phyloP scores from a whole-genome alignment of 2,113 vertebrate species.

The Chionomys nivalis region DNA sequence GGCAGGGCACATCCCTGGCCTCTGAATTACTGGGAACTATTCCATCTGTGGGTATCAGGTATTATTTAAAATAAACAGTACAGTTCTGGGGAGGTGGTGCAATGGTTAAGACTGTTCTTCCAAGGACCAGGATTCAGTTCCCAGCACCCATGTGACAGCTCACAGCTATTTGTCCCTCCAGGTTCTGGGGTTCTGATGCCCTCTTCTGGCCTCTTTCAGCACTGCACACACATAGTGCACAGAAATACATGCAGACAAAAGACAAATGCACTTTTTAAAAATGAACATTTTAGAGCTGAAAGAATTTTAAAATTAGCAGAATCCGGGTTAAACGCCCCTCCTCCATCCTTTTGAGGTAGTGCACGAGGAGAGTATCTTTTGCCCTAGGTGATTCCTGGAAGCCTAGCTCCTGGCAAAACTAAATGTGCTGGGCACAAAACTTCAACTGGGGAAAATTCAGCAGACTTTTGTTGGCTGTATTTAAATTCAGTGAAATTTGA shows the following conservation, averaged over 20 bases:
- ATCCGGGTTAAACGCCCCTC: not conserved
- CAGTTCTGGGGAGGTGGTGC: not conserved
- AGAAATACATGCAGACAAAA: too few relatives aligned
- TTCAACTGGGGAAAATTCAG: not conserved
- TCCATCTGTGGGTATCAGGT: not conserved
- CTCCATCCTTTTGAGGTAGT: not conserved
- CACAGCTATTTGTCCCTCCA: too few relatives aligned
- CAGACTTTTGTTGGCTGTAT: conserved; percentile 11
- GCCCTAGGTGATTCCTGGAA: not conserved
- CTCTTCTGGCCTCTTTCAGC: not conserved
- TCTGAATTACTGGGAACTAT: not conserved
- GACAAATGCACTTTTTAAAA: not conserved
- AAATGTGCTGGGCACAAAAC: not conserved
- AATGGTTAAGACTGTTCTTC: not conserved
- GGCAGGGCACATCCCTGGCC: not conserved
- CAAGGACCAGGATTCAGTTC: not conserved
- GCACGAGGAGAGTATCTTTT: not conserved
- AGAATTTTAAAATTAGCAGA: conserved; percentile 47
- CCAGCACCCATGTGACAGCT: not conserved
- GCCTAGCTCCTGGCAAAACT: not conserved
- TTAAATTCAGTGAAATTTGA: conserved; percentile 23
- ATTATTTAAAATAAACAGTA: conserved; percentile 8
- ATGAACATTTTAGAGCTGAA: not conserved
- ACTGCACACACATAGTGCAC: not conserved
- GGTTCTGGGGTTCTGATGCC: not conserved